Base-by-base conservation (phyloP, 1,140 invertebrate genomes). In the Heliconius congener region DNA sequence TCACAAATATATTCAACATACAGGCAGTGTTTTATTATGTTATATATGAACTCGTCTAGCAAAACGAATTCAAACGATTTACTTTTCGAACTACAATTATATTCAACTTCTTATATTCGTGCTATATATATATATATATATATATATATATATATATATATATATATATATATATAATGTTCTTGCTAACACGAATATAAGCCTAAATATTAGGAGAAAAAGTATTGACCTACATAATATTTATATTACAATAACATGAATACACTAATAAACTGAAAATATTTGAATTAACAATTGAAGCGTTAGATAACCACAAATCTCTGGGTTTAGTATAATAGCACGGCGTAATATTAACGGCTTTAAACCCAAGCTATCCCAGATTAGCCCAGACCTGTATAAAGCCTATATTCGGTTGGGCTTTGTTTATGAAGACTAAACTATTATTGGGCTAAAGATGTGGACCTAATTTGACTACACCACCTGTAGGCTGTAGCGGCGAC, bases 251-350 rank as follows among this genome's bases (percentile, higher is more conserved):
- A 66, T 27, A 66, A 66, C 23, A 66, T 66, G 11, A 11, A 27
- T 60, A 60, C 23, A 57, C 27, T 39, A 42, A 71, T 71, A 37
- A 46, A 55, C 57, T 39, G 57, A 79, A 37, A 71, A 52, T 74
- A 72, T 42, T 79, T 46, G 73, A 57, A 75, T 79, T 75, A 79
- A 39, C 73, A 37, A 60, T 66, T 71, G 60, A 30, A 75, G 55
- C 74, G 55, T 79, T 79, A 81, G 60, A 78, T 74, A 52, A 60
- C 80, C 30, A 60, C 73, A 81, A 81, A 81, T 74, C 80, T 76
- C 19, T 72, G 57, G 76, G 80, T 74, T 81, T 81, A 81, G 60
- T 75, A 81, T 78, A 81, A 81, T 78, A 78, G 80, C 72, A 77
- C 76, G 72, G 71, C 73, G 76, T 77, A 76, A 81, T 81, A 77